Percentiles rank a stretch among this genome's conserved stretches.
Conservation (phyloP, 2,797 vertebrate genomes). For the Poecilia velifera region DNA sequence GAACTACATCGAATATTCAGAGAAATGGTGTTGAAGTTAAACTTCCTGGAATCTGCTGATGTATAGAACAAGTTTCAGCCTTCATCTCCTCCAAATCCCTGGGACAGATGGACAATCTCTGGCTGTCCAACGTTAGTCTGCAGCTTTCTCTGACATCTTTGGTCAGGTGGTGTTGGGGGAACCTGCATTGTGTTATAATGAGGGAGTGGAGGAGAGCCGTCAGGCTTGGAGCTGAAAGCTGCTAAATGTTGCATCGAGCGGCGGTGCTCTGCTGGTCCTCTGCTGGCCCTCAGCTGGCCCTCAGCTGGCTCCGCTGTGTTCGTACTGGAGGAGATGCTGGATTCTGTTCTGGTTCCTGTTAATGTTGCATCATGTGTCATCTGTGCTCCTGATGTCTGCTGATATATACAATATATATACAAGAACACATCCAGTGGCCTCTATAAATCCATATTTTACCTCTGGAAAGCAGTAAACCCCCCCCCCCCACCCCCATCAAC, state of each 20-base stretch:
- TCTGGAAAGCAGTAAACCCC: constrained; percentile 8
- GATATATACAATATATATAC: not conserved
- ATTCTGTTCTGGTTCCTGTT: not conserved
- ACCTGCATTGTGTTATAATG: not conserved
- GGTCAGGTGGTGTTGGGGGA: not conserved
- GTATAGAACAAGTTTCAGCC: not conserved
- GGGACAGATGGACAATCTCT: not conserved
- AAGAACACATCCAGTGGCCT: constrained; percentile 37
- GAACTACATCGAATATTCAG: not conserved
- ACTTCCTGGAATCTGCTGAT: not conserved
- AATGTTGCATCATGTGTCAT: not conserved
- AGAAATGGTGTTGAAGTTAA: not conserved
- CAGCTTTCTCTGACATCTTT: not conserved
- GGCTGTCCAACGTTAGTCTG: not conserved
- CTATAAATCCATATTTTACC: constrained; percentile 57
- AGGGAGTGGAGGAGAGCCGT: not conserved
- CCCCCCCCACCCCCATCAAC: constrained; percentile 47
- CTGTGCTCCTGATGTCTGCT: not conserved
- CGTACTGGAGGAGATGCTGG: not conserved
- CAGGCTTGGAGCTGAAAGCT: constrained; percentile 8
- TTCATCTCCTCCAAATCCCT: not conserved
- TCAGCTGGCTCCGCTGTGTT: not conserved
- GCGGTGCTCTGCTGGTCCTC: not conserved
- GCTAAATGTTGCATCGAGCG: constrained; percentile 3
- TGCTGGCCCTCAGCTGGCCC: not conserved